phyloP scores from a whole-genome alignment of 2,888 invertebrate species.

The Conistra vaccinii region DNA sequence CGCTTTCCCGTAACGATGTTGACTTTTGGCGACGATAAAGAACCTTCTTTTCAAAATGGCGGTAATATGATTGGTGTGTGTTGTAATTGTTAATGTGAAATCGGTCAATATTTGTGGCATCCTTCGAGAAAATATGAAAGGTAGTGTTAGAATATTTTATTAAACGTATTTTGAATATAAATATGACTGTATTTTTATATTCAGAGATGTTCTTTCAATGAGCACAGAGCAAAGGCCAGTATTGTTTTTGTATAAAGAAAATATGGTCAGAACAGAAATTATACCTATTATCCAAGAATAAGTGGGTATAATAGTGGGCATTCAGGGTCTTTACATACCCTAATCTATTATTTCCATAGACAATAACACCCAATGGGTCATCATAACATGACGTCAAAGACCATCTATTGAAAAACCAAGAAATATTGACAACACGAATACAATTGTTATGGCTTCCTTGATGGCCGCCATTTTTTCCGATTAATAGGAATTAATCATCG shows the following conservation, averaged over 20 bases:
- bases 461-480: slow-evolving; percentile 67
- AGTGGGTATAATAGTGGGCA: slow-evolving; percentile 46
- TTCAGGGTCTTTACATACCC: slow-evolving; percentile 56
- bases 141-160: not conserved
- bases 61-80: slow-evolving; percentile 50
- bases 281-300: slow-evolving; percentile 54
- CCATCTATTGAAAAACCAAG: slow-evolving; percentile 64
- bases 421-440: slow-evolving; percentile 58
- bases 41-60: slow-evolving; percentile 65
- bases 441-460: slow-evolving; percentile 63
- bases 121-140: slow-evolving; percentile 30
- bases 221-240: slow-evolving; percentile 2
- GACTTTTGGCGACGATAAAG: slow-evolving; percentile 77
- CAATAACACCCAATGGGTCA: slow-evolving; percentile 58
- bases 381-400: slow-evolving; percentile 58
- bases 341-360: slow-evolving; percentile 63
- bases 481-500: slow-evolving; percentile 66
- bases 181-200: slow-evolving; percentile 28
- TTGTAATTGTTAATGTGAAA: slow-evolving; percentile 26
- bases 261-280: slow-evolving; percentile 34
- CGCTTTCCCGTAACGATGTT: slow-evolving; percentile 79
- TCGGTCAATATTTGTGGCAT: slow-evolving; percentile 49
- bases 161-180: slow-evolving; percentile 21
- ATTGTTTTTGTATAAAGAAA: slow-evolving; percentile 43
- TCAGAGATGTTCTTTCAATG: slow-evolving; percentile 5